Percentiles rank a stretch among this genome's conserved stretches.
These are phyloP conservation scores for Drosophila melanogaster DNA, from an alignment of 1,140 invertebrate genomes.

Conservation along the genomic window Release_6_plus_ISO1_MT NT_037436.4:14530501-14531000, in stretches of 20 bases:
- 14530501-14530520: constrained; percentile 49
- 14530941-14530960: constrained; percentile 24
- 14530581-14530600: constrained; percentile 31
- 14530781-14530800: constrained; percentile 50
- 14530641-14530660: constrained; percentile 36
- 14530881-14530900: constrained; percentile 15
- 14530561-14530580: constrained; percentile 23
- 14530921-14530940: constrained; percentile 2
- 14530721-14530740: constrained; percentile 23
- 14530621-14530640: constrained; percentile 14
- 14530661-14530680: constrained; percentile 53
- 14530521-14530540: constrained; percentile 53
- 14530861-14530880: constrained; percentile 39
- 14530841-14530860: constrained; percentile 36
- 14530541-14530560: constrained; percentile 46
- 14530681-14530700: constrained; percentile 13
- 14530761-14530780: constrained; percentile 38
- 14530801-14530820: constrained; percentile 37
- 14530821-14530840: constrained; percentile 52
- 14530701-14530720: constrained; percentile 36
- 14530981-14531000: constrained; percentile 29
- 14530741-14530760: constrained; percentile 13
- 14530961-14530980: constrained; percentile 30
- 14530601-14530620: constrained; percentile 34
- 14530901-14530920: not conserved